phyloP scores from a whole-genome alignment of 2,113 vertebrate genomes.

The Salvelinus sp. region DNA sequence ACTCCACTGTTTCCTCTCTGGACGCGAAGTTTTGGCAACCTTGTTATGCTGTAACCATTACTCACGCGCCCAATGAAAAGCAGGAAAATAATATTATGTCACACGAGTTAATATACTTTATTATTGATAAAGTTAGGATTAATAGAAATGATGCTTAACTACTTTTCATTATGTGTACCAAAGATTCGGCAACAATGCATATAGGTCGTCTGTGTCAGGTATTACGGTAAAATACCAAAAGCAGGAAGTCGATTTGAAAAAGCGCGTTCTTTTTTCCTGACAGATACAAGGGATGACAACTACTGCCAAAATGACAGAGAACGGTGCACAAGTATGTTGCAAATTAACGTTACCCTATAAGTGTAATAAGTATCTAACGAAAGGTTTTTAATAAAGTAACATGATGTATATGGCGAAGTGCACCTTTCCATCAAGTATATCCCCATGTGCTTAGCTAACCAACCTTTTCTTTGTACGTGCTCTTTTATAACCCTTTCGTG shows the following conservation, averaged over 20 bases:
- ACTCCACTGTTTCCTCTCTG: neutral
- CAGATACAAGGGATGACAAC: too few relatives aligned
- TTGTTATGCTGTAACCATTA: too few relatives aligned
- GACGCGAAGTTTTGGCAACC: too few relatives aligned
- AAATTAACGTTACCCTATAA: neutral
- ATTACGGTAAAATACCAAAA: slow-evolving; percentile 18
- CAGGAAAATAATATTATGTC: neutral
- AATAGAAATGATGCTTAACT: neutral
- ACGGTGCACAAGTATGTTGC: slow-evolving; percentile 26
- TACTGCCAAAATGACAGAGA: slow-evolving; percentile 19
- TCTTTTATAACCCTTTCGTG: too few relatives aligned
- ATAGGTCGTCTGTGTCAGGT: neutral
- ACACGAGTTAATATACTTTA: neutral
- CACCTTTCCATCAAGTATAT: too few relatives aligned
- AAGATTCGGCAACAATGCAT: neutral
- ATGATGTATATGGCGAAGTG: neutral
- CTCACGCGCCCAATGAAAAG: too few relatives aligned
- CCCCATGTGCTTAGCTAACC: neutral
- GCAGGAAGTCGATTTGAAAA: slow-evolving; percentile 6
- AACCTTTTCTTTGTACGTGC: too few relatives aligned
- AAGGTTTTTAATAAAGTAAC: neutral
- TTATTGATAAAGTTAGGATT: neutral
- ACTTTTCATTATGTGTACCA: neutral
- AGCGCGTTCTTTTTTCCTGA: neutral
- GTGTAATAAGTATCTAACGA: neutral